A percentile compares a stretch with the other conserved stretches of the same genome.
These are phyloP conservation scores for Troglohyphantes excavatus DNA, from an alignment of 2,888 invertebrate genomes.

Conservation along the genomic window DNA sequence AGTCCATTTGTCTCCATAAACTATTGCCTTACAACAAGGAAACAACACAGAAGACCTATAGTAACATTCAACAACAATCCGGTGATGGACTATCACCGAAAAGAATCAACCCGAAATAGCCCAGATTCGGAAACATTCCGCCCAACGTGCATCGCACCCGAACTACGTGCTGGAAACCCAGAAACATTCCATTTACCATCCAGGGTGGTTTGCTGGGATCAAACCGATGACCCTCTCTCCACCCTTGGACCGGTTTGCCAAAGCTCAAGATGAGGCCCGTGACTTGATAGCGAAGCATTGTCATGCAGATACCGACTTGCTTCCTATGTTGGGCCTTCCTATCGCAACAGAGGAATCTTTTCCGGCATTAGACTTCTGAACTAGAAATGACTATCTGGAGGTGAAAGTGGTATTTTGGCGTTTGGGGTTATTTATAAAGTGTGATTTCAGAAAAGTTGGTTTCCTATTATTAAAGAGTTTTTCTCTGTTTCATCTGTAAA, in stretches of 20 bases:
- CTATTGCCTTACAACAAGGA: too few relatives aligned
- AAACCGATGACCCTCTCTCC: slow-evolving; percentile 41
- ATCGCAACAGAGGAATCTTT: slow-evolving; percentile 30
- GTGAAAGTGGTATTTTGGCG: background rate
- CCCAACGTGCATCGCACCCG: background rate
- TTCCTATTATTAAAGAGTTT: too few relatives aligned
- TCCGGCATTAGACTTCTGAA: background rate
- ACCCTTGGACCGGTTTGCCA: slow-evolving; percentile 45
- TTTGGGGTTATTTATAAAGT: background rate
- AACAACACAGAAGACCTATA: too few relatives aligned
- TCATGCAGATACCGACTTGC: background rate
- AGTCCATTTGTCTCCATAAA: too few relatives aligned
- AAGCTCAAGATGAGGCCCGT: background rate
- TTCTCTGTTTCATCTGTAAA: too few relatives aligned
- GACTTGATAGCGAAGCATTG: background rate
- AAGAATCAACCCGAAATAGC: too few relatives aligned
- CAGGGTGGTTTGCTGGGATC: slow-evolving; percentile 12
- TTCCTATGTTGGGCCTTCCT: background rate
- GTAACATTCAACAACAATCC: too few relatives aligned
- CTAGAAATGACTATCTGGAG: background rate
- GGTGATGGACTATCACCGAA: too few relatives aligned
- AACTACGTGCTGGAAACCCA: slow-evolving; percentile 11
- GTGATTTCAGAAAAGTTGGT: too few relatives aligned
- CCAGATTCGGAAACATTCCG: background rate
- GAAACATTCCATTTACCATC: slow-evolving; percentile 5